Evolutionary conservation across 2,113 vertebrate genomes (phyloP).

Genomic region (Pontoporia blainvillei): DNA sequence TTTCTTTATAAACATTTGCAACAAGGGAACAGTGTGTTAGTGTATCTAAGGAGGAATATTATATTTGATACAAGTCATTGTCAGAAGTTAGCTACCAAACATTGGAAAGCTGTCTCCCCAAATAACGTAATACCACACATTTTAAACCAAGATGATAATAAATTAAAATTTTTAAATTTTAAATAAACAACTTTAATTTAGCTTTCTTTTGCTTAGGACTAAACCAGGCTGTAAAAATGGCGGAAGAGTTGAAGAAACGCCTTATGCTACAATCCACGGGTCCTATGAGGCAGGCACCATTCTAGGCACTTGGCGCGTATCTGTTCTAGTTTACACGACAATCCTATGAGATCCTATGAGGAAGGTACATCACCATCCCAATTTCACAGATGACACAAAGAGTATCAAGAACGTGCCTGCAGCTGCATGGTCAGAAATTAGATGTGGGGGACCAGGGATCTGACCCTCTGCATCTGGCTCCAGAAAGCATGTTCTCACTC

Average conservation of each 20-base stretch:
- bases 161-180: neutral
- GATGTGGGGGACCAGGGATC: neutral
- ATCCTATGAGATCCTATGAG: rapidly evolving
- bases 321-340: neutral
- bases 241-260: neutral
- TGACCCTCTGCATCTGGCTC: neutral
- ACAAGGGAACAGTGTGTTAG: neutral
- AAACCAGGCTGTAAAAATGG: neutral
- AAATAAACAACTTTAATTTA: neutral
- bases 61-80: neutral
- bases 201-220: neutral
- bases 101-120: neutral
- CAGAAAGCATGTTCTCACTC: neutral
- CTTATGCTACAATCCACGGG: neutral
- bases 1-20: neutral
- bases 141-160: neutral
- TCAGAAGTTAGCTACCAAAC: neutral
- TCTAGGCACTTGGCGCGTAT: rapidly evolving
- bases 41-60: neutral
- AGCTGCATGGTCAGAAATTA: neutral
- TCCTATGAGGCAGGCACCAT: rapidly evolving
- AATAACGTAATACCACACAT: neutral
- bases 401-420: rapidly evolving
- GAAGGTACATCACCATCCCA: neutral
- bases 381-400: neutral